Evolutionary conservation across 35 echinoderm and acorn worm species (phyloP).

Genomic region (Ophiothrix spiculata): DNA sequence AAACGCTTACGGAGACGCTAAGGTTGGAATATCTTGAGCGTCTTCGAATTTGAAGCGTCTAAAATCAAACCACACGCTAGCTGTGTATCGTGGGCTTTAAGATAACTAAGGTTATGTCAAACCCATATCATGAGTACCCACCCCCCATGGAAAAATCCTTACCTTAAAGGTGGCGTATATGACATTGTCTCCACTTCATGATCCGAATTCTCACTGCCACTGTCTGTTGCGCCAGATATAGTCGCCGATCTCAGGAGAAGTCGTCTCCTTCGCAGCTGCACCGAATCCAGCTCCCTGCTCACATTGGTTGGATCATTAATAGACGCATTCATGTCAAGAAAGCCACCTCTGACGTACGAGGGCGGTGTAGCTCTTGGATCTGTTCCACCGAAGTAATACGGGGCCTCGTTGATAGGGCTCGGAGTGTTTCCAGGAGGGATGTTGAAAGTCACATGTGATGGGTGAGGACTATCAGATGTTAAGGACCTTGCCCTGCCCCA

Average conservation of each 20-base stretch:
- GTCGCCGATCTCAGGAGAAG: conserved; percentile 20
- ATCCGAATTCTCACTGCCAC: conserved; percentile 38
- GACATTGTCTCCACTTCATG: not conserved
- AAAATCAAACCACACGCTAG: no score
- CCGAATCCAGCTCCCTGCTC: conserved; percentile 25
- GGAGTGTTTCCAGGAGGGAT: conserved; percentile 46
- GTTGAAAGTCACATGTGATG: conserved; percentile 46
- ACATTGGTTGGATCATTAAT: conserved; percentile 66
- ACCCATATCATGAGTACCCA: no score
- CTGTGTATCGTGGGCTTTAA: no score
- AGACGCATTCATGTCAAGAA: conserved; percentile 51
- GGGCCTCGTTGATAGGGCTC: conserved; percentile 25
- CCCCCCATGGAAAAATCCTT: no score
- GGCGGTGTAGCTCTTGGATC: conserved; percentile 18
- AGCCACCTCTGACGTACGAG: not conserved
- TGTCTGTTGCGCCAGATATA: conserved; percentile 49
- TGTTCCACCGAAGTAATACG: conserved; percentile 9
- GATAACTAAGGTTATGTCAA: no score
- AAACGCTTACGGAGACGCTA: no score
- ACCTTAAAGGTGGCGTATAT: not conserved
- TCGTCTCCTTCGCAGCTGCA: not conserved
- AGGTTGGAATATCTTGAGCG: no score
- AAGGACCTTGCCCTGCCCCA: not conserved
- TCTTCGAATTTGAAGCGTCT: no score
- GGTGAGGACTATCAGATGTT: conserved; percentile 5